These are phyloP conservation scores for Ichneumoninae sp. DNA, from an alignment of 2,888 invertebrate species.

Conservation along the genomic window DNA sequence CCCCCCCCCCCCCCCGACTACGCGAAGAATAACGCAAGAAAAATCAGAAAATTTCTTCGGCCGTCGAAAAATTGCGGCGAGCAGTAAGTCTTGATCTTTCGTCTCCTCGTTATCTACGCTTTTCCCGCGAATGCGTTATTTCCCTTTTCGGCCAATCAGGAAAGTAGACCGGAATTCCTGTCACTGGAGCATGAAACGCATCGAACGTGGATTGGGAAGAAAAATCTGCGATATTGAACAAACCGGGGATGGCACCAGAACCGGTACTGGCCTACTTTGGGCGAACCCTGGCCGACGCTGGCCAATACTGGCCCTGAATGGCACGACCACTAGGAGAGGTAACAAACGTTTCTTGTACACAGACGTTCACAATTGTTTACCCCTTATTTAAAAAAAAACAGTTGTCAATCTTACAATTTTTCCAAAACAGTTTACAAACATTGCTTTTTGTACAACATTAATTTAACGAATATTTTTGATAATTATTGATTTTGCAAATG, in stretches of 20 bases:
- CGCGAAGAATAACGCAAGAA: constrained; percentile 11
- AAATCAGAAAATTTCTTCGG: constrained; percentile 7
- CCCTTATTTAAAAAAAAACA: no score
- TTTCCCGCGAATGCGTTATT: background rate
- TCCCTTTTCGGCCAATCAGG: background rate
- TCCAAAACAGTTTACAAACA: no score
- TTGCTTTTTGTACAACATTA: no score
- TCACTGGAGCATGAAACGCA: constrained; percentile 2
- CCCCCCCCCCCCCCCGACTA: background rate
- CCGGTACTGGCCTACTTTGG: no score
- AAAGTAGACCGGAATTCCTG: background rate
- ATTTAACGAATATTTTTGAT: no score
- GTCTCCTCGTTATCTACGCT: background rate
- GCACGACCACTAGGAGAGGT: no score
- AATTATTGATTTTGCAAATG: no score
- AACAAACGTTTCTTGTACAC: no score
- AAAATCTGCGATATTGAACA: background rate
- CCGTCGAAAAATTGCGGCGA: background rate
- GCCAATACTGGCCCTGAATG: no score
- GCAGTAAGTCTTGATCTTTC: background rate
- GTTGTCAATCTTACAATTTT: no score
- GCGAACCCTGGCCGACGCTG: no score
- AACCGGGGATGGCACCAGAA: background rate
- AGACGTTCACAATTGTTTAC: no score
- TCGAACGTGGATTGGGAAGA: background rate